Evolutionary conservation across 2,113 vertebrate species (phyloP).

Genomic region (Sisor rabdophorus): DNA sequence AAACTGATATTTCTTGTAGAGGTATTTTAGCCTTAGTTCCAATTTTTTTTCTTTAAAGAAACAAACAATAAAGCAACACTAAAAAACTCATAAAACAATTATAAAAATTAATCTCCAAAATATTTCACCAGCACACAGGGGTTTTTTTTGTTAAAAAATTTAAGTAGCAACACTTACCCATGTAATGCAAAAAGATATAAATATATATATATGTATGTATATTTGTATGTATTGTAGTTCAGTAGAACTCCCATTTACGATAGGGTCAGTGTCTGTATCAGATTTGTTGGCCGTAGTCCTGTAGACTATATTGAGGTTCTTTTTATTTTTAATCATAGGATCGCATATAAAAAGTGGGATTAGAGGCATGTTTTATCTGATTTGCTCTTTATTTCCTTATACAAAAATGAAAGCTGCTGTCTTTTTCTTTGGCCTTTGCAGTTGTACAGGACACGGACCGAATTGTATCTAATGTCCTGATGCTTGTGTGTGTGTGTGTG

Average conservation of each 20-base stretch:
- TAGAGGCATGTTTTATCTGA: not conserved
- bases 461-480: slow-evolving; percentile 37
- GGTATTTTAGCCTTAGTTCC: not conserved
- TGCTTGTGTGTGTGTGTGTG: slow-evolving; percentile 11
- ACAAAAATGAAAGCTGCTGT: slow-evolving; percentile 29
- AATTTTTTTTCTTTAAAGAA: not conserved
- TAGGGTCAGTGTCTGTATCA: slow-evolving; percentile 46
- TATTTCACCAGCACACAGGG: not conserved
- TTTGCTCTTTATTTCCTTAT: slow-evolving; percentile 7
- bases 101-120: not conserved
- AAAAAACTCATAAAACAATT: not conserved
- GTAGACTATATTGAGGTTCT: slow-evolving; percentile 24
- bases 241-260: slow-evolving; percentile 36
- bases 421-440: slow-evolving; percentile 25
- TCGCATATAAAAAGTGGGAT: not conserved
- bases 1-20: not conserved
- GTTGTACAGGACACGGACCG: slow-evolving; percentile 18
- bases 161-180: not conserved
- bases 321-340: slow-evolving; percentile 6
- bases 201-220: slow-evolving; percentile 12
- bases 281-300: slow-evolving; percentile 35
- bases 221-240: slow-evolving; percentile 30
- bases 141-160: not conserved
- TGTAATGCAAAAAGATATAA: slow-evolving; percentile 30
- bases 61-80: not conserved